These are phyloP conservation scores for Anoplopoma fimbria DNA, from an alignment of 2,113 vertebrate genomes.

Conservation along the genomic window DNA sequence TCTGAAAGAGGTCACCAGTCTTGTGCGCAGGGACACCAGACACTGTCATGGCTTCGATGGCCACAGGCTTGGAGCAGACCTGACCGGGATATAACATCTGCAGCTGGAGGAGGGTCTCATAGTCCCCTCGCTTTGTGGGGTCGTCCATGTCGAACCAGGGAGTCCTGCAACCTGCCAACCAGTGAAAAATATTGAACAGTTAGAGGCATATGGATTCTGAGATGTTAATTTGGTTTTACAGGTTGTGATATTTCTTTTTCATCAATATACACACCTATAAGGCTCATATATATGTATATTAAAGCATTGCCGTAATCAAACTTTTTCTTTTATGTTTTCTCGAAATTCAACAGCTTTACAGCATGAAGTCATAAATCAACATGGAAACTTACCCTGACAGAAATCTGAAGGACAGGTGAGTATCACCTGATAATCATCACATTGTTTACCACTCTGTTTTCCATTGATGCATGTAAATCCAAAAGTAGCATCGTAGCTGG, in stretches of 20 bases:
- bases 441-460: conserved; percentile 43
- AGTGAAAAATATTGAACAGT: neutral
- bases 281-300: neutral
- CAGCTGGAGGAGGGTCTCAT: conserved; percentile 60
- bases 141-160: conserved; percentile 69
- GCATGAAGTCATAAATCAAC: neutral
- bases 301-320: neutral
- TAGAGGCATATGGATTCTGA: neutral
- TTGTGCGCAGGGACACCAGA: conserved; percentile 46
- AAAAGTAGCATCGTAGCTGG: conserved; percentile 48
- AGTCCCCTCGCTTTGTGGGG: conserved; percentile 60
- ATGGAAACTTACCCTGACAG: conserved; percentile 57
- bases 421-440: conserved; percentile 64
- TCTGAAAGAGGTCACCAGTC: conserved; percentile 52
- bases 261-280: neutral
- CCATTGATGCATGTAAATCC: conserved; percentile 69
- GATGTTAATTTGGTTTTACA: neutral
- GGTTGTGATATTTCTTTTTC: neutral
- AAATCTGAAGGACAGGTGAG: conserved; percentile 66
- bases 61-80: conserved; percentile 63
- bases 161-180: conserved; percentile 66
- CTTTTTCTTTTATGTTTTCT: neutral
- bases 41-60: conserved; percentile 67
- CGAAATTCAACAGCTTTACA: neutral
- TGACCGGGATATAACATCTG: conserved; percentile 36